Evolutionary conservation across 2,888 invertebrate genomes (phyloP), one percentile per base, ranked within the genome.

Genomic region (Seira sanloemensis): DNA sequence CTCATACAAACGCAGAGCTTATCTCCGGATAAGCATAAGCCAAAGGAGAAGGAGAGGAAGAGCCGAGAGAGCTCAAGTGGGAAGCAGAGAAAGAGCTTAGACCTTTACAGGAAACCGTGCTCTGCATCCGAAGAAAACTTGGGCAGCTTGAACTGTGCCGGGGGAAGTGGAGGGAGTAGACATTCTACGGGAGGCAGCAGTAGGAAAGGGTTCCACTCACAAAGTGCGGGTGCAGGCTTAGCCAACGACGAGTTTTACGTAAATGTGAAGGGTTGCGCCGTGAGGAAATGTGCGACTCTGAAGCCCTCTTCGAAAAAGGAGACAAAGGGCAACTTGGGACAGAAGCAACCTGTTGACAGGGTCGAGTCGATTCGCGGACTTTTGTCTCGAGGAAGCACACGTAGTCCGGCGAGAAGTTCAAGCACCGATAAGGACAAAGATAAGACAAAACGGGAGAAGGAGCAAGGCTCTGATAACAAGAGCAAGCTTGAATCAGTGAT

Each of bases 261-360:
- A 26, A 87, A 88, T 74, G 37, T 78, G 2, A 86, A 87, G 67
- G 87, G 85, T 26, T 75, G 74, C 68, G 76, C 72, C 7, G 87
- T 86, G 9, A 71, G 88, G n/a, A 89, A 89, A 68, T 88, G 87
- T 86, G 87, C 89, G 12, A 89, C 89, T 0, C 78, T 89, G 1
- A 89, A 89, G 58, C 73, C 86, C 24, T 84, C 86, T 1, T 81
- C 54, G 16, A 71, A 74, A 5, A 79, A 82, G 66, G 68, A 73
- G 37, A 73, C 58, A 37, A 18, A 7, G 1, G 2, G 1, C 0
- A 24, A 21, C 5, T 69, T 50, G 1, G 19, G 26, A 12, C n/a
- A 2, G 0, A 27, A 19, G 0, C 77, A 69, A 21, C 86, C 85
- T 12, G 88, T 89, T 7, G 88, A 89, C 62, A 83, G 89, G 0